Percentiles rank a stretch among this genome's conserved stretches.
These are phyloP conservation scores for Leuciscus idus DNA, from an alignment of 2,113 vertebrate genomes.

Conservation along the genomic window DNA sequence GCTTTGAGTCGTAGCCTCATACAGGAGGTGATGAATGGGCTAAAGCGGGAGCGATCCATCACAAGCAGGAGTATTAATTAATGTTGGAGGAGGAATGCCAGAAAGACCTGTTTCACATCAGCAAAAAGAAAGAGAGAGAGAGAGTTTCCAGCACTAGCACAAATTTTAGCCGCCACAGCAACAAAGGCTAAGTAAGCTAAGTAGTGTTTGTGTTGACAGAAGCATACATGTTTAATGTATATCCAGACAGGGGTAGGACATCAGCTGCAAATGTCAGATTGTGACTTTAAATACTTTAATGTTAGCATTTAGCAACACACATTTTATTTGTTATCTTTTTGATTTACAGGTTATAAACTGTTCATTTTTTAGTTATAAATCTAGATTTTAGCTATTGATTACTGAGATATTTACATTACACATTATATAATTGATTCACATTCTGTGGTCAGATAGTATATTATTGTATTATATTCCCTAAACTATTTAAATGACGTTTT, in stretches of 20 bases:
- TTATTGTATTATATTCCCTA: too few species aligned
- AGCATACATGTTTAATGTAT: background rate
- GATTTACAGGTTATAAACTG: background rate
- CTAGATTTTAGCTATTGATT: background rate
- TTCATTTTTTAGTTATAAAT: background rate
- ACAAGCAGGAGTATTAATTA: conserved; percentile 75
- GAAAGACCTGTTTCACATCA: conserved; percentile 70
- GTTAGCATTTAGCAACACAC: background rate
- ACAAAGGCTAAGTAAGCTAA: background rate
- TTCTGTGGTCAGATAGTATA: too few species aligned
- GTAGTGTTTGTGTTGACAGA: conserved; percentile 7
- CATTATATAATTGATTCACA: too few species aligned
- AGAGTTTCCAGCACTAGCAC: conserved; percentile 35
- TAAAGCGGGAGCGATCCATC: conserved; percentile 75
- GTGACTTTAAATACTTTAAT: background rate
- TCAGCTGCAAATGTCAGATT: background rate
- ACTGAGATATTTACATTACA: background rate
- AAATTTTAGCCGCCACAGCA: conserved; percentile 33
- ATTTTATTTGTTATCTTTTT: background rate
- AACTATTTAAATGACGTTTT: too few species aligned
- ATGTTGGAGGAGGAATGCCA: conserved; percentile 75
- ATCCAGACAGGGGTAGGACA: background rate
- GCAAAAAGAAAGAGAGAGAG: conserved; percentile 64
- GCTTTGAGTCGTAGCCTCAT: conserved; percentile 63
- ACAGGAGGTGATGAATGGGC: conserved; percentile 74